phyloP scores from a whole-genome alignment of 2,113 vertebrate species.

The Lophotis ruficrista region DNA sequence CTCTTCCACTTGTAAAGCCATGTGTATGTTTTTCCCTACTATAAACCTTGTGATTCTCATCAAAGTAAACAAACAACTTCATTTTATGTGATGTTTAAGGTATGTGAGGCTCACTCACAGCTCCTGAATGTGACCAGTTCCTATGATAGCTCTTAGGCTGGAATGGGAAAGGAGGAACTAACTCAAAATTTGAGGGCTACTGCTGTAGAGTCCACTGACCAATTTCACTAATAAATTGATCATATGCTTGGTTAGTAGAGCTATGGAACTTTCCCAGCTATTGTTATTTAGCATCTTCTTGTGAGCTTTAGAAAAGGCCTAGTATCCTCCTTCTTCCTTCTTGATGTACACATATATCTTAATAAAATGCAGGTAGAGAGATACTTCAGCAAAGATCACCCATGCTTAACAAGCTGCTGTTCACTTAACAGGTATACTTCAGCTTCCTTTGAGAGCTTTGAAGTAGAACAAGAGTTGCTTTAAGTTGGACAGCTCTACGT shows the following conservation, averaged over 20 bases:
- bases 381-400: background rate
- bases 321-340: background rate
- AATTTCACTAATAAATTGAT: background rate
- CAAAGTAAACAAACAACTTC: background rate
- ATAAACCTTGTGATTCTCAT: background rate
- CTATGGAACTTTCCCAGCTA: background rate
- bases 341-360: background rate
- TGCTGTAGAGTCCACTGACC: background rate
- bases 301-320: background rate
- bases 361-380: background rate
- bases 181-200: background rate
- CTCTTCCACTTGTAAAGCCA: background rate
- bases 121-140: background rate
- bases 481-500: background rate
- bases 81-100: background rate
- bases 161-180: background rate
- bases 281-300: background rate
- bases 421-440: background rate
- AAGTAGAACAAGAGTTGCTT: background rate
- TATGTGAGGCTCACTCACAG: background rate
- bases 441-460: background rate
- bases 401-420: background rate
- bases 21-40: background rate
- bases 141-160: background rate
- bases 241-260: fast-evolving